These are phyloP conservation scores for Octonoba sinensis DNA, from an alignment of 2,888 invertebrate genomes.

Conservation along the genomic window DNA sequence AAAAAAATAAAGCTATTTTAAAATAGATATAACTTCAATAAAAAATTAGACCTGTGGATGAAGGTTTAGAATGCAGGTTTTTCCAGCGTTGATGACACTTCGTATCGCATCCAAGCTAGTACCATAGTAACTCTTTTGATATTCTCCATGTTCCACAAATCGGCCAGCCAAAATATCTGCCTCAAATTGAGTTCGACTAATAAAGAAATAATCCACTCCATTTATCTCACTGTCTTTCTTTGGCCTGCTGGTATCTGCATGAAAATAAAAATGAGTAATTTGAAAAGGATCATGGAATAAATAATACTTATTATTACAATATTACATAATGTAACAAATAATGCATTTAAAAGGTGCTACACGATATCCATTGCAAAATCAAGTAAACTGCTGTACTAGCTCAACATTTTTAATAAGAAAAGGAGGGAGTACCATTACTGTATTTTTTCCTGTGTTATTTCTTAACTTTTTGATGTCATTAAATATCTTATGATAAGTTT, in stretches of 20 bases:
- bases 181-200: slow-evolving; percentile 93
- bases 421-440: too few species aligned
- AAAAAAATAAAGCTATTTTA: too few species aligned
- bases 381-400: not conserved
- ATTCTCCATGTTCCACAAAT: slow-evolving; percentile 98
- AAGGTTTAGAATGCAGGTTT: slow-evolving; percentile 96
- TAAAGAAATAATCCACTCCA: slow-evolving; percentile 98
- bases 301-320: not conserved
- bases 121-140: slow-evolving; percentile 96
- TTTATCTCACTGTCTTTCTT: slow-evolving; percentile 93
- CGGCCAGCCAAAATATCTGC: slow-evolving; percentile 91
- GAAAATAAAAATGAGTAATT: not conserved
- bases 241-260: slow-evolving; percentile 91
- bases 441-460: too few species aligned
- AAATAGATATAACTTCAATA: too few species aligned
- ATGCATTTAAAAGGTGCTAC: not conserved
- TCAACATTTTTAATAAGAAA: too few species aligned
- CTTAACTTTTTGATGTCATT: too few species aligned
- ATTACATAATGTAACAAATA: not conserved
- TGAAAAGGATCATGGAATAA: not conserved
- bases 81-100: slow-evolving; percentile 92
- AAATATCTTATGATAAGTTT: too few species aligned
- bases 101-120: slow-evolving; percentile 95
- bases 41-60: slow-evolving; percentile 78
- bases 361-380: too few species aligned